Conservation (phyloP, 2,888 invertebrate species). For the Lacanobia wlatinum region DNA sequence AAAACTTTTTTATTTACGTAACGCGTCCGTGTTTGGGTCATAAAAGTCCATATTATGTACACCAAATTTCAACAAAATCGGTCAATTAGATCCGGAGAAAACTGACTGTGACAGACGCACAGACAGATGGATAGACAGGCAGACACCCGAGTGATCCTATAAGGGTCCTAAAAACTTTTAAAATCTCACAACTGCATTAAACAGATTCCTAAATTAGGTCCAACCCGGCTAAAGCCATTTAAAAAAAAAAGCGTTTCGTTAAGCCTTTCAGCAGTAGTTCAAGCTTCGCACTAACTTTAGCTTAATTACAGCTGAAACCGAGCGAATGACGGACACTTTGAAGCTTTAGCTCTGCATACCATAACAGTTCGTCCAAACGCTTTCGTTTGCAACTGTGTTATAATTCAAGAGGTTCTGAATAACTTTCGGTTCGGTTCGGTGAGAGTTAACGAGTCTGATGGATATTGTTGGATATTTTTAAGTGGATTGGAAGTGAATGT, state of each 20-base stretch:
- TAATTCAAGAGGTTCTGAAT: slow-evolving; percentile 53
- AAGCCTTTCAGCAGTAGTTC: slow-evolving; percentile 22
- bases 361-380: slow-evolving; percentile 53
- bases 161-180: neutral
- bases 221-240: neutral
- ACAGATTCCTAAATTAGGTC: neutral
- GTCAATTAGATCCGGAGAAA: no score
- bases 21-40: no score
- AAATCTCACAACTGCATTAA: neutral
- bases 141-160: no score
- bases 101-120: no score
- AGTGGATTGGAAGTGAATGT: neutral
- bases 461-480: slow-evolving; percentile 6
- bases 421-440: slow-evolving; percentile 26
- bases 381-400: slow-evolving; percentile 58
- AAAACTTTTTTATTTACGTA: no score
- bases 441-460: slow-evolving; percentile 19
- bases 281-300: slow-evolving; percentile 46
- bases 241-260: slow-evolving; percentile 32
- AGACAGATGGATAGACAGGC: no score
- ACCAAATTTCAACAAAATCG: no score
- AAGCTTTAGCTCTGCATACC: slow-evolving; percentile 37
- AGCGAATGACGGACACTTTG: slow-evolving; percentile 57
- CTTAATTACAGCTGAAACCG: slow-evolving; percentile 54
- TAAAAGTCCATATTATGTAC: no score